A percentile compares a stretch with the other conserved stretches of the same genome.
Evolutionary conservation across 2,797 vertebrate genomes (phyloP).

Genomic region (Cyclopterus lumpus): DNA sequence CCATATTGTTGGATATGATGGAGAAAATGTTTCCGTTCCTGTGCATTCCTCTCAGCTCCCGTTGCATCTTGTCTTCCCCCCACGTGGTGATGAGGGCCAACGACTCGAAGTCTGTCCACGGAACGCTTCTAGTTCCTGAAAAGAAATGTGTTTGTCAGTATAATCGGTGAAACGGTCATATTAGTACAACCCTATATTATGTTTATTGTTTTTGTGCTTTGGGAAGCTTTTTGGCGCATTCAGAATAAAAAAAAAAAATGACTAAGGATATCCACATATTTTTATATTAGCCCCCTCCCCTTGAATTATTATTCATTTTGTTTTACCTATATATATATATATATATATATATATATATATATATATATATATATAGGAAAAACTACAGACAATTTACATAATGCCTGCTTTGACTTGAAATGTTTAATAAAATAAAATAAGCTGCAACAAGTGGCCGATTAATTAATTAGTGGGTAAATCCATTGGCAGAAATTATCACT

Average conservation of each 20-base stretch:
- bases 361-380: neutral
- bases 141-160: neutral
- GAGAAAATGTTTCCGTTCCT: constrained; percentile 76
- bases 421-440: neutral
- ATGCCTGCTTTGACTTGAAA: neutral
- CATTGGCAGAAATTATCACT: neutral
- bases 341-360: too few relatives aligned
- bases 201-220: neutral
- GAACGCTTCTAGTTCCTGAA: constrained; percentile 74
- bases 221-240: fast-evolving
- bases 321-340: neutral
- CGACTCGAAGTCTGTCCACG: constrained; percentile 81
- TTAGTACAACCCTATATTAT: neutral
- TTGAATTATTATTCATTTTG: neutral
- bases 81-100: constrained; percentile 81
- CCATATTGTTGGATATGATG: constrained; percentile 78
- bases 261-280: too few relatives aligned
- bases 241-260: too few relatives aligned
- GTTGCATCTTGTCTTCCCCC: constrained; percentile 76
- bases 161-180: neutral
- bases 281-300: too few relatives aligned
- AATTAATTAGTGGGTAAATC: neutral
- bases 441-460: neutral
- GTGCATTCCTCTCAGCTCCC: constrained; percentile 75
- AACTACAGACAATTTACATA: neutral